A percentile compares a stretch with the other conserved stretches of the same genome.
phyloP scores from a whole-genome alignment of 1,140 invertebrate genomes.

The Drosophila virilis region DNA sequence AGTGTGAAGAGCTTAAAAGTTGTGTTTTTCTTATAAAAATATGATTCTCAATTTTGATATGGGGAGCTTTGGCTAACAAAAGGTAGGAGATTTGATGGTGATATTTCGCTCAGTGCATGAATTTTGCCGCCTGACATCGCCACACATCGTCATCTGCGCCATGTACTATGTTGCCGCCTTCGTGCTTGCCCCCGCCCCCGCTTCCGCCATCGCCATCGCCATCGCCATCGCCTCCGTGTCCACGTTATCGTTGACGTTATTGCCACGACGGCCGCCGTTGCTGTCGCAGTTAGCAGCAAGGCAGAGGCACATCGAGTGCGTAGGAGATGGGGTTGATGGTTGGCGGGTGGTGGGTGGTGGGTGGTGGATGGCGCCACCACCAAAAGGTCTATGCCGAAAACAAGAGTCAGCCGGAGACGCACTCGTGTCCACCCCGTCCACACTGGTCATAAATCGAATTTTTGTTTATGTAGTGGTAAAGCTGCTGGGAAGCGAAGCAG shows the following conservation, averaged over 20 bases:
- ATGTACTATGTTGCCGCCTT: slow-evolving; percentile 52
- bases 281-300: slow-evolving; percentile 38
- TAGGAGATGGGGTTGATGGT: neutral
- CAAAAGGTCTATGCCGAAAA: slow-evolving; percentile 3
- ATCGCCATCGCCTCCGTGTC: neutral
- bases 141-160: slow-evolving; percentile 71
- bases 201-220: neutral
- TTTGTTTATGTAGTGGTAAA: slow-evolving; percentile 79
- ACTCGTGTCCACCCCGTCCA: slow-evolving; percentile 30
- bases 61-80: too few species aligned
- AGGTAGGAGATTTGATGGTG: too few species aligned
- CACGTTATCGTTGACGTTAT: slow-evolving; percentile 67
- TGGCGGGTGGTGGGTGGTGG: neutral
- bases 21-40: too few species aligned
- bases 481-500: slow-evolving; percentile 54
- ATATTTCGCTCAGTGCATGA: slow-evolving; percentile 44
- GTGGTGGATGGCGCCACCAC: neutral
- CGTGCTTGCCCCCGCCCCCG: neutral
- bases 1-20: too few species aligned
- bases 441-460: slow-evolving; percentile 84
- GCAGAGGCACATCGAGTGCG: neutral
- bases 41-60: too few species aligned
- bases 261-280: slow-evolving; percentile 53
- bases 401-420: neutral
- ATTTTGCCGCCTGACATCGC: slow-evolving; percentile 59